phyloP scores from a whole-genome alignment of 2,797 vertebrate genomes.

The Scolopax bukidnonensis region DNA sequence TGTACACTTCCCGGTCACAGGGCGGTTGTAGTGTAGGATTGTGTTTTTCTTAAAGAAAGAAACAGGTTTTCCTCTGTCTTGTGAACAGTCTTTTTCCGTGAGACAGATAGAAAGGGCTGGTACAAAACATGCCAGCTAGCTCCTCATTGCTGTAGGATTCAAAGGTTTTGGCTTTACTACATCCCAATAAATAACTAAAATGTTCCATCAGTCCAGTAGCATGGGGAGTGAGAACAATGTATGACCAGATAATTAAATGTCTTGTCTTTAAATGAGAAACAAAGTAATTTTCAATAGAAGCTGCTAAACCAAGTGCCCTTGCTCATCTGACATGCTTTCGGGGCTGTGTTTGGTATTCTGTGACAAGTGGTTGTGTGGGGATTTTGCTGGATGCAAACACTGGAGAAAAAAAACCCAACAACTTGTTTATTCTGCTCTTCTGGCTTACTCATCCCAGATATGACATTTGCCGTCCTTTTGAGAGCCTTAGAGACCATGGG shows the following conservation, averaged over 20 bases:
- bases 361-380: neutral
- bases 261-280: neutral
- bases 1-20: neutral
- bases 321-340: neutral
- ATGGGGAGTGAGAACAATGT: conserved; percentile 31
- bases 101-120: neutral
- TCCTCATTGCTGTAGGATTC: neutral
- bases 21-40: neutral
- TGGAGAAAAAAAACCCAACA: neutral
- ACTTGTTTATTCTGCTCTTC: neutral
- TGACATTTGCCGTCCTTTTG: neutral
- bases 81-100: neutral
- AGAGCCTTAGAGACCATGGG: neutral
- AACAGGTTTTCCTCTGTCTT: neutral
- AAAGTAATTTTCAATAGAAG: neutral
- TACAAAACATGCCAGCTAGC: neutral
- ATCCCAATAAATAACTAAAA: neutral
- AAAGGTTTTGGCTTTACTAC: neutral
- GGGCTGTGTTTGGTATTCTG: neutral
- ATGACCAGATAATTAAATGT: conserved; percentile 7
- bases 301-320: neutral
- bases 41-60: neutral
- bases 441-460: neutral
- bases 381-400: neutral
- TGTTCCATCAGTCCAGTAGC: neutral